These are phyloP conservation scores for Corticium candelabrum DNA, from an alignment of 37 sponge, comb jelly and placozoan genomes.

Conservation along the genomic window DNA sequence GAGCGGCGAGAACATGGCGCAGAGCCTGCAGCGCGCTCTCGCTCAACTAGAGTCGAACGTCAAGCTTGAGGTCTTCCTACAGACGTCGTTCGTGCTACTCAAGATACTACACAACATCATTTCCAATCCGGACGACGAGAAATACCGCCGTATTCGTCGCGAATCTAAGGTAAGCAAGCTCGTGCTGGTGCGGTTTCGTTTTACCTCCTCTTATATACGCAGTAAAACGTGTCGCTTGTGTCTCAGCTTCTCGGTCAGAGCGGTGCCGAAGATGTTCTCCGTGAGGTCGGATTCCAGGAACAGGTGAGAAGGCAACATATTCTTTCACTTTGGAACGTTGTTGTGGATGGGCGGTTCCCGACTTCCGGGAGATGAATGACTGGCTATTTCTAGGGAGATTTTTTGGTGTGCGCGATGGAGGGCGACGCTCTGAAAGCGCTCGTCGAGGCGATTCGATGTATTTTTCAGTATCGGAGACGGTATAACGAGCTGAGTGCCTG, in stretches of 20 bases:
- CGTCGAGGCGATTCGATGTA: too few species aligned
- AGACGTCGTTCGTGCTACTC: conserved; percentile 20
- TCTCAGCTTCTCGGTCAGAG: conserved; percentile 37
- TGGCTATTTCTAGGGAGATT: too few species aligned
- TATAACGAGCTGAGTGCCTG: conserved; percentile 27
- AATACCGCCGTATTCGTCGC: conserved; percentile 42
- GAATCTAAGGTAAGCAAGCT: conserved; percentile 30
- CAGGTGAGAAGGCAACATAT: conserved; percentile 8
- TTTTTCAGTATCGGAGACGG: not conserved
- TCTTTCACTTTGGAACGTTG: not conserved
- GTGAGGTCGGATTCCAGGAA: conserved; percentile 46
- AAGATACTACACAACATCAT: conserved; percentile 68
- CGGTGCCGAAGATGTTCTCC: conserved; percentile 32
- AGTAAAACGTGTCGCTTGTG: not conserved
- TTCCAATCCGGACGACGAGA: conserved; percentile 40
- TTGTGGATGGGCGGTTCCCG: too few species aligned
- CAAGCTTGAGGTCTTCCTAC: not conserved
- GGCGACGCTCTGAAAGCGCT: not conserved
- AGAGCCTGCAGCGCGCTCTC: too few species aligned
- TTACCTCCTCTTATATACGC: too few species aligned
- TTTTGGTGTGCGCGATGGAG: not conserved
- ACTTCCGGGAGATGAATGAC: too few species aligned
- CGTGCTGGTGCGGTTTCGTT: not conserved
- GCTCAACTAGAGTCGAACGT: not conserved
- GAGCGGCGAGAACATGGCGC: too few species aligned